Conservation (phyloP, 1,140 invertebrate species). For the Condylostylus longicornis region DNA sequence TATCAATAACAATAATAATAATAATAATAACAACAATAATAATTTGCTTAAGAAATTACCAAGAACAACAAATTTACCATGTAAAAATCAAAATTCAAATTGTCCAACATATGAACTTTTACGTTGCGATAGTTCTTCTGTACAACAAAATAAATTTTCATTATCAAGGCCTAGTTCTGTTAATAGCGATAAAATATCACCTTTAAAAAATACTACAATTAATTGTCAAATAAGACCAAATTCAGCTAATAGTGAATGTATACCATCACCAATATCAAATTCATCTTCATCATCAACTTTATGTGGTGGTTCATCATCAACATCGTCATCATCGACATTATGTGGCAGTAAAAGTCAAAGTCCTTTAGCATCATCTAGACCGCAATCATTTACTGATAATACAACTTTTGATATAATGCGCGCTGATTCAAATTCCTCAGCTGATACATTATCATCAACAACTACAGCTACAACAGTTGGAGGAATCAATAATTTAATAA, state of each 20-base stretch:
- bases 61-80: background rate
- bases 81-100: background rate
- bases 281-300: conserved; percentile 5
- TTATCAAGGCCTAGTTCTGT: conserved; percentile 24
- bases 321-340: conserved; percentile 1
- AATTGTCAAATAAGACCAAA: conserved; percentile 1
- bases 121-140: conserved; percentile 26
- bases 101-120: conserved; percentile 22
- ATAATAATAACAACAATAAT: background rate
- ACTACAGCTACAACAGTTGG: conserved; percentile 11
- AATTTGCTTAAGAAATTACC: background rate
- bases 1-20: conserved; percentile 7
- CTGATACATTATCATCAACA: too few relatives aligned
- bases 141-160: conserved; percentile 19
- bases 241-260: conserved; percentile 4
- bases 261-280: conserved; percentile 1
- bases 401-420: too few relatives aligned
- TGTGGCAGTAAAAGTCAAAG: conserved; percentile 1
- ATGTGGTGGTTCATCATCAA: conserved; percentile 3
- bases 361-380: conserved; percentile 5
- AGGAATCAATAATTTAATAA: conserved; percentile 1
- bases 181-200: conserved; percentile 18
- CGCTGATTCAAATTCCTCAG: too few relatives aligned
- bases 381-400: conserved; percentile 3
- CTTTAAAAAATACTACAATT: conserved; percentile 9